Conservation (phyloP, 2,113 vertebrate genomes). For the Callaeas wilsoni region DNA sequence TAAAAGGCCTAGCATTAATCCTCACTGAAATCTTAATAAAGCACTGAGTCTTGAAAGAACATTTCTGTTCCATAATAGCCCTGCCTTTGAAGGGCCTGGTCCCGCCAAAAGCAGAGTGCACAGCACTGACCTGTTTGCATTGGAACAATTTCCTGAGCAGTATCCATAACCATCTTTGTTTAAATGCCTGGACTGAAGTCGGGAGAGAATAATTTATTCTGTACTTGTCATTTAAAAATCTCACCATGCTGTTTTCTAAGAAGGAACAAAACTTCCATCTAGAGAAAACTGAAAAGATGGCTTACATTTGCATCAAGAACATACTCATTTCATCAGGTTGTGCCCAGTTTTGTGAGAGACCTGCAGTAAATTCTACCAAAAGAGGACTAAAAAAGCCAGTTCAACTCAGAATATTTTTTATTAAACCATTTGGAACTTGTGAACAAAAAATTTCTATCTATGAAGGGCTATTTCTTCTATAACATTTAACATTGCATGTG, state of each 20-base stretch:
- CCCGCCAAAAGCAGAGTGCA: neutral
- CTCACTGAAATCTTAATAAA: neutral
- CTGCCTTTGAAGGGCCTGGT: neutral
- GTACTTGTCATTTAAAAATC: neutral
- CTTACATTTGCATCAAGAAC: neutral
- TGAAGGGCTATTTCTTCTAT: neutral
- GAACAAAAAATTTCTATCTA: neutral
- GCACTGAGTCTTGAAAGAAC: neutral
- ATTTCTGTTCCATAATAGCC: neutral
- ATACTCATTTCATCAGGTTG: neutral
- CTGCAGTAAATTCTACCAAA: neutral
- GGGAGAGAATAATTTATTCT: neutral
- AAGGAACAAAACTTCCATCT: neutral
- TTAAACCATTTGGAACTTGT: neutral
- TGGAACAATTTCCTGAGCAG: neutral
- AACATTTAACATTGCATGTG: neutral
- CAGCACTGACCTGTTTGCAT: neutral
- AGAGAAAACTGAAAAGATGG: neutral
- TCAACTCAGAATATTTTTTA: neutral
- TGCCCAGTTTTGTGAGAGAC: neutral
- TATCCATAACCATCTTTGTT: neutral
- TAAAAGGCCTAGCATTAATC: neutral
- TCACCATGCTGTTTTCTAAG: neutral
- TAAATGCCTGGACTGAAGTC: neutral
- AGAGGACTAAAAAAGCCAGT: neutral